phyloP scores from a whole-genome alignment of 2,888 invertebrate species.

The Phyllotreta cruciferae region DNA sequence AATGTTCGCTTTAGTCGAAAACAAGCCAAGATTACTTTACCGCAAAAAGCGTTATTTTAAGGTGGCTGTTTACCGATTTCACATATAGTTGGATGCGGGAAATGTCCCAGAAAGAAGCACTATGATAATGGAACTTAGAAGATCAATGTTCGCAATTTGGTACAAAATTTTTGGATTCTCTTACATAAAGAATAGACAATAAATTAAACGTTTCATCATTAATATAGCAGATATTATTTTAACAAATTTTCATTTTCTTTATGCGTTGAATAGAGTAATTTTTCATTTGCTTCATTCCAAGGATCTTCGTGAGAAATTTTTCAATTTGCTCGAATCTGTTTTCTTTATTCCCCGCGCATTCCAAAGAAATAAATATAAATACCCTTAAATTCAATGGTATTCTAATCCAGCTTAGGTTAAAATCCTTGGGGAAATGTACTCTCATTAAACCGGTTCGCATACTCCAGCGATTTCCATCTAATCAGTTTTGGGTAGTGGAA shows the following conservation, averaged over 20 bases:
- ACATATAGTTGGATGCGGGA: slow-evolving; percentile 24
- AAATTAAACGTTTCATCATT: too few relatives aligned
- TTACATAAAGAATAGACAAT: too few relatives aligned
- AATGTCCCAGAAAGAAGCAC: slow-evolving; percentile 19
- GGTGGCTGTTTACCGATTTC: slow-evolving; percentile 26
- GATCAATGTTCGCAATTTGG: slow-evolving; percentile 4
- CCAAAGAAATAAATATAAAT: too few relatives aligned
- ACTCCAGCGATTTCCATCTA: slow-evolving; percentile 26
- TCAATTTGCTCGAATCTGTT: too few relatives aligned
- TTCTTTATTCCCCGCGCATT: too few relatives aligned
- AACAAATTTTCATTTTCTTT: too few relatives aligned
- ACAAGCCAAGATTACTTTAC: slow-evolving; percentile 26
- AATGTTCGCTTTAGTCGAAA: slow-evolving; percentile 21
- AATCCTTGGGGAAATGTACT: slow-evolving; percentile 24
- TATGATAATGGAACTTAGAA: slow-evolving; percentile 11
- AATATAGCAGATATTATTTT: too few relatives aligned
- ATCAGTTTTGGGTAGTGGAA: slow-evolving; percentile 20
- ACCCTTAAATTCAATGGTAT: too few relatives aligned
- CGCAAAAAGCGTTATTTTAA: slow-evolving; percentile 26
- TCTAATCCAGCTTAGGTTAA: slow-evolving; percentile 20
- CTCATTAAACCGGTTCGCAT: slow-evolving; percentile 26
- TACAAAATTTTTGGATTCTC: too few relatives aligned
- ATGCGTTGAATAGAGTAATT: too few relatives aligned
- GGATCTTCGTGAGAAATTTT: too few relatives aligned
- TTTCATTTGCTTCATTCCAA: too few relatives aligned